A percentile compares a stretch with the other conserved stretches of the same genome.
Evolutionary conservation across 2,888 invertebrate genomes (phyloP).

Genomic region (Epistrophe eligans): DNA sequence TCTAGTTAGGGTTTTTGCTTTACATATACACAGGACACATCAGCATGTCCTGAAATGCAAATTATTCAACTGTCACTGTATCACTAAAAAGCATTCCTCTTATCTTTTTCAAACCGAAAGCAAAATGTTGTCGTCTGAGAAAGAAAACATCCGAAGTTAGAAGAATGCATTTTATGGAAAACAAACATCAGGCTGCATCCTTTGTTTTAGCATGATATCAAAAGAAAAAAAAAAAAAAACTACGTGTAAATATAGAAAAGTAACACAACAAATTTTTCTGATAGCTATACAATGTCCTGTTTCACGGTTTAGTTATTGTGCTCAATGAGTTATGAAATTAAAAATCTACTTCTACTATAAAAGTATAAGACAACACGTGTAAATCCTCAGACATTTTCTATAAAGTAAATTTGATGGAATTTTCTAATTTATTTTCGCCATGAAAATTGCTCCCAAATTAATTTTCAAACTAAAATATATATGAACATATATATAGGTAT

Average conservation of each 20-base stretch:
- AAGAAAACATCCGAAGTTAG: neutral
- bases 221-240: neutral
- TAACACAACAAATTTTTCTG: neutral
- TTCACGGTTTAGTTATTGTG: constrained; percentile 67
- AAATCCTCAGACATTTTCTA: constrained; percentile 2
- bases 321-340: constrained; percentile 83
- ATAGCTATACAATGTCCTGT: constrained; percentile 23
- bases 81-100: neutral
- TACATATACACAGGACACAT: neutral
- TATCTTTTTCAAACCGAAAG: neutral
- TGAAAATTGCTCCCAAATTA: constrained; percentile 58
- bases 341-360: neutral
- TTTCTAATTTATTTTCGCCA: constrained; percentile 67
- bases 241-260: neutral
- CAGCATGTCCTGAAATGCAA: neutral
- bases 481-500: neutral
- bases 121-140: neutral
- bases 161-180: neutral
- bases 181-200: neutral
- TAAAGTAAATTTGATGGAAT: constrained; percentile 53
- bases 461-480: constrained; percentile 53
- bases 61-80: neutral
- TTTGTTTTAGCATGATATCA: constrained; percentile 2
- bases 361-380: neutral
- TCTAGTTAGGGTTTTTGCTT: neutral